phyloP scores from a whole-genome alignment of 53 echinoderm and acorn worm genomes.

The Echinarachnius parma region DNA sequence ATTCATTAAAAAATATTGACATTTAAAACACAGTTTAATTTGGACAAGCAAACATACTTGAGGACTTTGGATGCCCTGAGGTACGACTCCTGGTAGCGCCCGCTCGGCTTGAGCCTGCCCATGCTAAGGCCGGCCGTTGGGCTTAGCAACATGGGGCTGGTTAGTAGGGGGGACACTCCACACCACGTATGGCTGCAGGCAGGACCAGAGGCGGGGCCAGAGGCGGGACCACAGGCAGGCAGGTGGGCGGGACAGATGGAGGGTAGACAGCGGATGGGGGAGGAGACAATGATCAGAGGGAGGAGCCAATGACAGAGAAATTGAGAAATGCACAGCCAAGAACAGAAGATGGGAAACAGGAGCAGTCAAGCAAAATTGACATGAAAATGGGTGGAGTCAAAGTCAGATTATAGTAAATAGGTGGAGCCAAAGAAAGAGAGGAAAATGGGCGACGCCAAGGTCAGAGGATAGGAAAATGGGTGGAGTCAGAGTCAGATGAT shows the following conservation, averaged over 20 bases:
- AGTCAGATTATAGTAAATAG: too few relatives aligned
- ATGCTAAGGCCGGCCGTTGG: slow-evolving; percentile 44
- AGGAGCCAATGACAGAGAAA: too few relatives aligned
- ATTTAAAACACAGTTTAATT: too few relatives aligned
- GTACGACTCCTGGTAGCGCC: slow-evolving; percentile 63
- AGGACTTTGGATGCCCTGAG: slow-evolving; percentile 79
- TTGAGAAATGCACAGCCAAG: too few relatives aligned
- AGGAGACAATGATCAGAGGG: not conserved
- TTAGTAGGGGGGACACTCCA: slow-evolving; percentile 57
- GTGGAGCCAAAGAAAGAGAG: too few relatives aligned
- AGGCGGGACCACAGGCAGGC: slow-evolving; percentile 31
- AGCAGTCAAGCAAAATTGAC: too few relatives aligned
- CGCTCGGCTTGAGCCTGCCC: slow-evolving; percentile 58
- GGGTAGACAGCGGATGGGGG: slow-evolving; percentile 2
- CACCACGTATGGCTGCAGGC: slow-evolving; percentile 17
- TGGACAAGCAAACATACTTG: too few relatives aligned
- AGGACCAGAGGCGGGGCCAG: too few relatives aligned
- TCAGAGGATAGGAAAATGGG: not conserved
- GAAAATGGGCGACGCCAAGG: not conserved
- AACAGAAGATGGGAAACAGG: not conserved
- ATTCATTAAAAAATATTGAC: too few relatives aligned
- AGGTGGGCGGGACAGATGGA: slow-evolving; percentile 12
- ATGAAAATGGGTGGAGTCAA: too few relatives aligned
- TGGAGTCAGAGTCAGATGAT: not conserved
- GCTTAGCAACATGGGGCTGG: slow-evolving; percentile 41